phyloP scores from a whole-genome alignment of 2,797 vertebrate species.

The Phyllotis vaccarum region DNA sequence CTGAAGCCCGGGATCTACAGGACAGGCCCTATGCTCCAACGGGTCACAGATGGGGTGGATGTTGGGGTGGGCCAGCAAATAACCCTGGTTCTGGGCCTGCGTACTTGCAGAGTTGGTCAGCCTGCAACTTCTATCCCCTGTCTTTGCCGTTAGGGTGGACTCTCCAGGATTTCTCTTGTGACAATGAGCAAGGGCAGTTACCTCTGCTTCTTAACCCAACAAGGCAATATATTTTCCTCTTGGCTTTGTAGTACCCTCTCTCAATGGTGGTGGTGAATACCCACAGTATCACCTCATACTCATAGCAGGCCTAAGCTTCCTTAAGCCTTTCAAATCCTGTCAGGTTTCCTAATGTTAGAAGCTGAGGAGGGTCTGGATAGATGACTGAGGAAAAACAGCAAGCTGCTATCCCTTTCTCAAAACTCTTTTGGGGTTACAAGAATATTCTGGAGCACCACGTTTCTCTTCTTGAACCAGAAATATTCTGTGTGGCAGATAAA shows the following conservation, averaged over 20 bases:
- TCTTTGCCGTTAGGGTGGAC: background rate
- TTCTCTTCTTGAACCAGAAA: background rate
- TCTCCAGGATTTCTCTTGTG: background rate
- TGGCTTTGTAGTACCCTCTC: background rate
- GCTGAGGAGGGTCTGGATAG: background rate
- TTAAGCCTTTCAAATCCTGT: background rate
- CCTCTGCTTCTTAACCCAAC: background rate
- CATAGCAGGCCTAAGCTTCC: background rate
- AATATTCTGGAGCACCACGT: background rate
- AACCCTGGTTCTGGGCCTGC: background rate
- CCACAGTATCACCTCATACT: background rate
- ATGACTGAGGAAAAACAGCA: background rate
- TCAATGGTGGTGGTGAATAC: fast-evolving
- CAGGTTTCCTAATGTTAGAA: background rate
- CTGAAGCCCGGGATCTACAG: background rate
- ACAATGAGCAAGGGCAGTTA: background rate
- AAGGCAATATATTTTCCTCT: background rate
- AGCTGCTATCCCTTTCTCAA: background rate
- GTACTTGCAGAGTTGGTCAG: background rate
- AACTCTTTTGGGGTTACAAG: background rate
- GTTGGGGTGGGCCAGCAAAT: background rate
- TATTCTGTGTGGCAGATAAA: background rate
- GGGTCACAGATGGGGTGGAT: background rate
- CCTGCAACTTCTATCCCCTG: background rate
- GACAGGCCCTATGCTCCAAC: background rate